Conservation (phyloP, 2,797 vertebrate species). For the Manis crassicaudata region DNA sequence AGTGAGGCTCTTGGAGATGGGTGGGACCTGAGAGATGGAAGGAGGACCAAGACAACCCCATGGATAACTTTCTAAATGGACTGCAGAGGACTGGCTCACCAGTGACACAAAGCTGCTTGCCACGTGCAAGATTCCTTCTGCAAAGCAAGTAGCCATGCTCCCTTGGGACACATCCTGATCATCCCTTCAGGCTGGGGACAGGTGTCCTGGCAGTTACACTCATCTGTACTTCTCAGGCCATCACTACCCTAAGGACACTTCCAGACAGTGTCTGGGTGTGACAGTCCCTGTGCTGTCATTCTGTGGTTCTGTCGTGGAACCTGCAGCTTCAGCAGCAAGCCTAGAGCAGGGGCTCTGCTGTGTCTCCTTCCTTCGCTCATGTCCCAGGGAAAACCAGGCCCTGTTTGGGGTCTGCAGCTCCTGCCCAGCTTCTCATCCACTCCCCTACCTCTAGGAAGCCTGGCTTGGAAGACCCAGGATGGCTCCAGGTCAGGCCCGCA, state of each 20-base stretch:
- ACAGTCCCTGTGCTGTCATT: neutral
- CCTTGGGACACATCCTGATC: neutral
- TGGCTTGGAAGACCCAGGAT: neutral
- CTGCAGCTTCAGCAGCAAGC: neutral
- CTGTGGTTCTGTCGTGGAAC: fast-evolving
- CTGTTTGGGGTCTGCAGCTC: neutral
- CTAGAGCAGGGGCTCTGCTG: neutral
- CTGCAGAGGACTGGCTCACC: neutral
- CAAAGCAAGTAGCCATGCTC: neutral
- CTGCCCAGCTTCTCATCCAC: neutral
- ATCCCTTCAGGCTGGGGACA: neutral
- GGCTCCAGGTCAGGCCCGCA: neutral
- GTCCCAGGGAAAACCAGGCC: neutral
- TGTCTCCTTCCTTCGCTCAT: neutral
- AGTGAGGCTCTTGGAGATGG: neutral
- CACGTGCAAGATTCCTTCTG: neutral
- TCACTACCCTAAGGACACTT: neutral
- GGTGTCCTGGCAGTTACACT: fast-evolving
- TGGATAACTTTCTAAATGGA: neutral
- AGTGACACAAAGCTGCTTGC: neutral
- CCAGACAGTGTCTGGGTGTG: neutral
- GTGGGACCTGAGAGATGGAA: neutral
- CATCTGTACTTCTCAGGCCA: neutral
- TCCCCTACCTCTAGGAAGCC: neutral
- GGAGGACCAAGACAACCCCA: neutral